Conservation (phyloP, 2,888 invertebrate genomes). For the Mayetiola destructor region DNA sequence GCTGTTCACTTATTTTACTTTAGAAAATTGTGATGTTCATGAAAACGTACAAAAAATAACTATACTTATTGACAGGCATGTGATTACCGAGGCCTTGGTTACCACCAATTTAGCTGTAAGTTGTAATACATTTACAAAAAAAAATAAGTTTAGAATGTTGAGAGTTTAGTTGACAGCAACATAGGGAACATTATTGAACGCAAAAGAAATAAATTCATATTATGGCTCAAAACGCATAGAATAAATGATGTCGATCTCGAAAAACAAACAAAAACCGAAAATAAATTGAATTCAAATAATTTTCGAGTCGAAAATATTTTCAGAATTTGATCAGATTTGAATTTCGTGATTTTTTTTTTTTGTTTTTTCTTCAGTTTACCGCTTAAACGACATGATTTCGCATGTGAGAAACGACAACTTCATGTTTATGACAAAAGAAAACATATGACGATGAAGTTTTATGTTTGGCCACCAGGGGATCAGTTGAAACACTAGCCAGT, state of each 20-base stretch:
- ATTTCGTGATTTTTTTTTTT: background rate
- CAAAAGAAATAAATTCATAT: background rate
- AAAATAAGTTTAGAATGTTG: too few relatives aligned
- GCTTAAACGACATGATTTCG: background rate
- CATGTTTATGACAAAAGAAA: background rate
- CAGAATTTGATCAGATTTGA: too few relatives aligned
- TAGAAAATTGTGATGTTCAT: too few relatives aligned
- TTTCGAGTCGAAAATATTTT: background rate
- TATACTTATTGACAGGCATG: too few relatives aligned
- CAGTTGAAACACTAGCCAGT: background rate
- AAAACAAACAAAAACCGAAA: background rate
- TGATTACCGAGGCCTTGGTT: too few relatives aligned
- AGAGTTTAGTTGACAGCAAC: too few relatives aligned
- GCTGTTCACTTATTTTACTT: too few relatives aligned
- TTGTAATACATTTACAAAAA: too few relatives aligned
- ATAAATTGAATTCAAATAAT: background rate
- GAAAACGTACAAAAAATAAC: too few relatives aligned
- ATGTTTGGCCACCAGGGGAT: background rate
- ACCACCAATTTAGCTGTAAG: too few relatives aligned
- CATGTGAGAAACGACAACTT: background rate
- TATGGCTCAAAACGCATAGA: background rate
- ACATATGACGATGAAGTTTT: background rate
- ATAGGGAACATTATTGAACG: background rate
- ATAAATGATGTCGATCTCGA: background rate
- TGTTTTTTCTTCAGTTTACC: background rate